These are phyloP conservation scores for Cuculus canorus DNA, from an alignment of 2,797 vertebrate genomes.

Conservation along the genomic window DNA sequence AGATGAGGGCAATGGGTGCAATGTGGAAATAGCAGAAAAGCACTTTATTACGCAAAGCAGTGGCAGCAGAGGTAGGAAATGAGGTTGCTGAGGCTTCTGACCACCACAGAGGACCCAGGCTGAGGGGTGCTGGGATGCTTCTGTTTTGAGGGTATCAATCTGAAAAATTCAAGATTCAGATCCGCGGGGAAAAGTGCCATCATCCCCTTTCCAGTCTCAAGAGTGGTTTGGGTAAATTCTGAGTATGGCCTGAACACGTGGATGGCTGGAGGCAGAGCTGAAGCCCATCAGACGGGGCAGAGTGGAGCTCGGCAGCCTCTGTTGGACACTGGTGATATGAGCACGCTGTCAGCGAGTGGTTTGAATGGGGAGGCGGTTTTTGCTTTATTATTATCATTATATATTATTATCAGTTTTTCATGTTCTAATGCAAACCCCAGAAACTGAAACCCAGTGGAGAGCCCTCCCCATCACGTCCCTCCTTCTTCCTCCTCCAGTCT, in stretches of 20 bases:
- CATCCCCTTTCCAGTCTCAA: background rate
- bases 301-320: background rate
- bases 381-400: background rate
- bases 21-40: background rate
- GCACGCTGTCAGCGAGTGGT: rapidly evolving
- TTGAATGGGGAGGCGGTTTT: background rate
- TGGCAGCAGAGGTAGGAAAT: background rate
- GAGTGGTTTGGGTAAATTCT: background rate
- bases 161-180: background rate
- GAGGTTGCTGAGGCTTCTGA: background rate
- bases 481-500: rapidly evolving
- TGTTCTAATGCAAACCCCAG: background rate
- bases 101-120: rapidly evolving
- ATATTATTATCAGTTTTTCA: background rate
- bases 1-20: background rate
- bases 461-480: background rate
- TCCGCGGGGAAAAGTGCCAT: rapidly evolving
- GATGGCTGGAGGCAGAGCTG: background rate
- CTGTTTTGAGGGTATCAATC: background rate
- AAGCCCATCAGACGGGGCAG: rapidly evolving
- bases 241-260: rapidly evolving
- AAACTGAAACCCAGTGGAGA: too few species aligned
- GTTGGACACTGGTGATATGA: rapidly evolving
- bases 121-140: background rate
- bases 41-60: background rate